Percentiles rank a stretch among this genome's conserved stretches.
phyloP scores from a whole-genome alignment of 2,888 invertebrate genomes.

The Dasysyrphus tricinctus region DNA sequence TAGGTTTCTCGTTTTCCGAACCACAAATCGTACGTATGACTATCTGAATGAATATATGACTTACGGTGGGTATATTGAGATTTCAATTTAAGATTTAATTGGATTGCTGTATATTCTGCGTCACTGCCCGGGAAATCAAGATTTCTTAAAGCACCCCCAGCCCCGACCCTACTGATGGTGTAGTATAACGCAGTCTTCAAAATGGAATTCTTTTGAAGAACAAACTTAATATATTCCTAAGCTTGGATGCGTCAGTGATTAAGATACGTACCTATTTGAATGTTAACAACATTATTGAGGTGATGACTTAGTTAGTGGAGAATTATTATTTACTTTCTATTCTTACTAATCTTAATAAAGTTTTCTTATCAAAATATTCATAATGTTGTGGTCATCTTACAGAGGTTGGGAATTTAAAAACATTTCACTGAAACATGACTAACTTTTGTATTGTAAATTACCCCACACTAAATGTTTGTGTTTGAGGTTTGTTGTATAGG shows the following conservation, averaged over 20 bases:
- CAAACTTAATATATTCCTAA: neutral
- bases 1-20: neutral
- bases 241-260: slow-evolving; percentile 8
- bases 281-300: neutral
- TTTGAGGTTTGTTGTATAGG: too few relatives aligned
- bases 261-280: neutral
- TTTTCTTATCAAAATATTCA: neutral
- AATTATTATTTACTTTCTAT: neutral
- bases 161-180: neutral
- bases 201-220: slow-evolving; percentile 13
- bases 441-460: neutral
- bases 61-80: slow-evolving; percentile 33
- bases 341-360: neutral
- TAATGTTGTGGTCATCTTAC: neutral
- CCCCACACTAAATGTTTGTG: too few relatives aligned
- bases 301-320: slow-evolving; percentile 20
- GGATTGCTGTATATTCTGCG: slow-evolving; percentile 31
- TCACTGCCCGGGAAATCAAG: slow-evolving; percentile 20
- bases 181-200: slow-evolving; percentile 3
- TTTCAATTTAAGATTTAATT: slow-evolving; percentile 41
- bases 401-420: slow-evolving; percentile 1
- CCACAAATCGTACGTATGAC: slow-evolving; percentile 3
- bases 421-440: slow-evolving; percentile 1
- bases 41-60: slow-evolving; percentile 12
- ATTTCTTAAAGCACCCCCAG: neutral